Base-by-base conservation (phyloP, 2,113 vertebrate species). In the Prochilodus magdalenae region DNA sequence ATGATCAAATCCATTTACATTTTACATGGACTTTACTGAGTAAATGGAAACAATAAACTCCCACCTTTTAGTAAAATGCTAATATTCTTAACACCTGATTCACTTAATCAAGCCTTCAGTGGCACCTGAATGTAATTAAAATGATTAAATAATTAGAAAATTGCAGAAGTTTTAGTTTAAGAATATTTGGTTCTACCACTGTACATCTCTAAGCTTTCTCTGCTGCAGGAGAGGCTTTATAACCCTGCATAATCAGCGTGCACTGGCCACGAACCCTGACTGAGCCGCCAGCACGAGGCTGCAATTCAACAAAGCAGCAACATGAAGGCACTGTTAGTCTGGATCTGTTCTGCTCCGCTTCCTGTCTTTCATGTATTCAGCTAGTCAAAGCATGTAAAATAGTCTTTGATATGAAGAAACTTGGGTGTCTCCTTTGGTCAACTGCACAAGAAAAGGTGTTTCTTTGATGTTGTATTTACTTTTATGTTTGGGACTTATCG, bases 311-410 rank as follows among this genome's bases (percentile, higher is more conserved):
- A 85, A 74, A 82, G 70, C 69, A 13, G 53, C 30, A 73, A 78
- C 40, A 69, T 72, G 57, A 49, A 11, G n/a, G 40, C 7, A 22
- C 70, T 57, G 69, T 78, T 74, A 73, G 69, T 26, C 1, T n/a
- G 59, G 83, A 81, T 85, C 79, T 77, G 74, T 85, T 81, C 83
- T 85, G 79, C 79, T 77, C 53, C 20, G 29, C 79, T 82, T 82
- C 65, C 51, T 26, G 49, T 22, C 26, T 77, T 77, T 66, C 13
- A 74, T 60, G 69, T 73, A 47, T 83, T 78, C 69, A 69, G 36
- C 22, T n/a, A 30, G 33, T 60, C 59, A 71, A 63, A 59, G 49
- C 57, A 40, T 77, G 67, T 33, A 51, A 77, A 73, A 84, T 81
- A 27, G 51, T 49, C 22, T 75, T 59, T 5, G 63, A 75, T 29